Percentiles rank a stretch among this genome's conserved stretches.
These are phyloP conservation scores for Brienomyrus longianalis DNA, from an alignment of 2,113 vertebrate genomes.

Conservation along the genomic window DNA sequence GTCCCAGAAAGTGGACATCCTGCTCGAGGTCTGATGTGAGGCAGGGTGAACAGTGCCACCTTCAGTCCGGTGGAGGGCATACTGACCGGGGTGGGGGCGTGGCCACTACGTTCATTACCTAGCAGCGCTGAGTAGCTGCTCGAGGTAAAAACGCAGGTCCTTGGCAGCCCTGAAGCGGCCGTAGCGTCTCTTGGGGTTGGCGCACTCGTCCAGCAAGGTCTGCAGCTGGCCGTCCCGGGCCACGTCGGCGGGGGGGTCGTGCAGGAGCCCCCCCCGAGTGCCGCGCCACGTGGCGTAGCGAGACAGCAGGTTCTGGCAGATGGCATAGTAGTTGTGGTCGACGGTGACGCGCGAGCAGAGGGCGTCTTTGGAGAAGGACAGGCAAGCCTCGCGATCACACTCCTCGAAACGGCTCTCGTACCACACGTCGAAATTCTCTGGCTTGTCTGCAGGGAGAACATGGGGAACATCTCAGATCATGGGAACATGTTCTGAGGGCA, in stretches of 20 bases:
- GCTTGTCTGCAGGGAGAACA: slow-evolving; percentile 74
- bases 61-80: not conserved
- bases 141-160: slow-evolving; percentile 88
- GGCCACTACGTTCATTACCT: slow-evolving; percentile 62
- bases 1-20: not conserved
- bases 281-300: slow-evolving; percentile 90
- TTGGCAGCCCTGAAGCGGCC: slow-evolving; percentile 86
- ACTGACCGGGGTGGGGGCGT: not conserved
- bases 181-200: slow-evolving; percentile 75
- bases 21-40: not conserved
- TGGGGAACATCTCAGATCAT: not conserved
- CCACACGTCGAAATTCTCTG: slow-evolving; percentile 93
- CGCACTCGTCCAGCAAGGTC: slow-evolving; percentile 73
- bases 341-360: slow-evolving; percentile 88
- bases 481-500: not conserved
- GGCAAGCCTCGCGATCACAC: slow-evolving; percentile 93
- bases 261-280: slow-evolving; percentile 89
- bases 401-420: slow-evolving; percentile 97
- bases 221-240: slow-evolving; percentile 85
- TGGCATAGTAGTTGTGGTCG: slow-evolving; percentile 98
- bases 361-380: slow-evolving; percentile 95
- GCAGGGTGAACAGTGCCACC: not conserved
- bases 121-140: slow-evolving; percentile 66
- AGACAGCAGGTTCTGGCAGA: slow-evolving; percentile 95
- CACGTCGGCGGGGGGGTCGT: slow-evolving; percentile 83